Conservation (phyloP, 2,888 invertebrate genomes). For the Tupiocoris notatus region DNA sequence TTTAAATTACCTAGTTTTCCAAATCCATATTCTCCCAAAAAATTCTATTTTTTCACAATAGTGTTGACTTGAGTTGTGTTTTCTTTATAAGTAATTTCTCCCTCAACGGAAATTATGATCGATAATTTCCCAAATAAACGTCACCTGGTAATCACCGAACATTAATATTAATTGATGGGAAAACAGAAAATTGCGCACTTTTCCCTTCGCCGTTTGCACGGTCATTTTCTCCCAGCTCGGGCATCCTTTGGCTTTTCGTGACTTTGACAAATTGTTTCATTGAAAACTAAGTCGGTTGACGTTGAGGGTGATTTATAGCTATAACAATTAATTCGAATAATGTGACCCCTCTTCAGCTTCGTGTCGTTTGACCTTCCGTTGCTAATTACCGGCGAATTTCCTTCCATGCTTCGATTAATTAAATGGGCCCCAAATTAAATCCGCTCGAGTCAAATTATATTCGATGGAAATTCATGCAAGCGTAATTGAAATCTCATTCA, state of each 20-base stretch:
- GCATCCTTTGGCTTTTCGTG: background rate
- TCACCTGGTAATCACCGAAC: too few relatives aligned
- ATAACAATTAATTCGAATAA: background rate
- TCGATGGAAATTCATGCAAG: too few relatives aligned
- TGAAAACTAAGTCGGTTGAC: background rate
- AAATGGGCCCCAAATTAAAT: background rate
- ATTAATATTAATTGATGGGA: background rate
- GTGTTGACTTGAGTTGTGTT: too few relatives aligned
- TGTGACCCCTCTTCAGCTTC: background rate
- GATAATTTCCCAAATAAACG: too few relatives aligned
- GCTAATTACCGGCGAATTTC: background rate
- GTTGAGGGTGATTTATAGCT: background rate
- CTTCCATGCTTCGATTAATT: background rate
- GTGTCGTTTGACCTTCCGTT: background rate
- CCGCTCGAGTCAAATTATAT: background rate
- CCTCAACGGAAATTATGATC: too few relatives aligned
- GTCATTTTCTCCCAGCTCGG: background rate
- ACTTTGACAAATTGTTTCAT: background rate
- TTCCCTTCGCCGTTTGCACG: background rate
- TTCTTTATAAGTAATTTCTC: too few relatives aligned
- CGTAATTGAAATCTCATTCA: too few relatives aligned
- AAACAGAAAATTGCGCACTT: background rate
- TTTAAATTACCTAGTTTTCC: too few relatives aligned
- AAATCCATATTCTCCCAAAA: too few relatives aligned
- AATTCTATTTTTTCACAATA: too few relatives aligned